These are phyloP conservation scores for Gnathonemus echidnorhynchus DNA, from an alignment of 2,113 vertebrate species.

Conservation along the genomic window DNA sequence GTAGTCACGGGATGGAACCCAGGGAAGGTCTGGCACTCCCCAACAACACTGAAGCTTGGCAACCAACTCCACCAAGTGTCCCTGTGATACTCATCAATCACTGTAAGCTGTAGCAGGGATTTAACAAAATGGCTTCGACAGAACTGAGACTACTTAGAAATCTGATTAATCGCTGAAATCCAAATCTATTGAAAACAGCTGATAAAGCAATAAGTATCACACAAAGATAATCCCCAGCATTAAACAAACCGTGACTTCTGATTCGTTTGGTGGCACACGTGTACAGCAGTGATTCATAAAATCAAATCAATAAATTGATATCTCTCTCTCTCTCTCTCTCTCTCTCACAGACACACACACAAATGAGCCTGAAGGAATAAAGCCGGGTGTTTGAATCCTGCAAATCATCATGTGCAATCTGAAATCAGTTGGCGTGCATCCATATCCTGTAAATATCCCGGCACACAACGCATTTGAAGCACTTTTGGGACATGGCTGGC, in stretches of 20 bases:
- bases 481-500: neutral
- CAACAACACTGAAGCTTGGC: constrained; percentile 26
- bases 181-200: neutral
- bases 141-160: constrained; percentile 15
- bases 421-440: neutral
- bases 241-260: neutral
- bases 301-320: neutral
- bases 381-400: neutral
- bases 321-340: neutral
- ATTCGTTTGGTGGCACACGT: neutral
- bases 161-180: neutral
- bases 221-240: neutral
- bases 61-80: constrained; percentile 25
- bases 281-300: neutral
- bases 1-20: neutral
- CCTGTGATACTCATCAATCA: constrained; percentile 43
- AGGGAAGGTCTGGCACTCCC: constrained; percentile 41
- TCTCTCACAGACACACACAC: neutral
- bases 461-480: neutral
- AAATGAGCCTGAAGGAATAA: neutral
- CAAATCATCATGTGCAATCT: neutral
- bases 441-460: neutral
- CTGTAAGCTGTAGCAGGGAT: constrained; percentile 31
- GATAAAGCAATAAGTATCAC: neutral
- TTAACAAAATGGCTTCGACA: neutral